Evolutionary conservation across 2,888 invertebrate species (phyloP).

Genomic region (Psococerastis gibbosa): DNA sequence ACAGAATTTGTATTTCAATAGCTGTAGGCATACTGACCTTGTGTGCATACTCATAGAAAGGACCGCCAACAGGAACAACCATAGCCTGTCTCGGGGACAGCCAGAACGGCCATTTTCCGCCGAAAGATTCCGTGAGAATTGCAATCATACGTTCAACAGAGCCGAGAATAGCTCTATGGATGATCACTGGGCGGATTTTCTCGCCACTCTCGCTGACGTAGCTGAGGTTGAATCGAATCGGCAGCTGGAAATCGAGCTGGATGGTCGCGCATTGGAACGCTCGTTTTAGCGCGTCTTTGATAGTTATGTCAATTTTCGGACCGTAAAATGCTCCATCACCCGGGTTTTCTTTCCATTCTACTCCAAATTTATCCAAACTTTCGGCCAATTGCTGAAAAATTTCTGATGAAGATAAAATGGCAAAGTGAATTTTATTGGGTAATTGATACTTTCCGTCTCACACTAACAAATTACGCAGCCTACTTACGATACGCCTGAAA

Average conservation of each 20-base stretch:
- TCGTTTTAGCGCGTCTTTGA: constrained; percentile 77
- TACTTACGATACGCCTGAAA: too few species aligned
- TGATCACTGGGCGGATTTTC: constrained; percentile 87
- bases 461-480: too few species aligned
- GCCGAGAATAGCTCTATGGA: constrained; percentile 92
- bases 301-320: constrained; percentile 96
- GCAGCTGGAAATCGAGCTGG: constrained; percentile 95
- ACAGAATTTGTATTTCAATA: too few species aligned
- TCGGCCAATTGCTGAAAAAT: constrained; percentile 50
- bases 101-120: constrained; percentile 99
- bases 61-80: constrained; percentile 82
- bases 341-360: constrained; percentile 78
- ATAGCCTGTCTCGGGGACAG: constrained; percentile 84
- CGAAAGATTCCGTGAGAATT: constrained; percentile 89
- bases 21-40: too few species aligned
- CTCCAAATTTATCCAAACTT: constrained; percentile 68
- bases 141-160: constrained; percentile 98
- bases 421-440: too few species aligned
- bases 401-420: too few species aligned
- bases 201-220: constrained; percentile 73
- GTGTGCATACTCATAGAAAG: constrained; percentile 72
- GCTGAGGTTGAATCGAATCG: constrained; percentile 69
- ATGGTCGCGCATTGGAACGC: constrained; percentile 94
- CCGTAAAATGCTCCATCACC: constrained; percentile 99
- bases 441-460: too few species aligned